Conservation (phyloP, 2,113 vertebrate species). For the Rhea americana region DNA sequence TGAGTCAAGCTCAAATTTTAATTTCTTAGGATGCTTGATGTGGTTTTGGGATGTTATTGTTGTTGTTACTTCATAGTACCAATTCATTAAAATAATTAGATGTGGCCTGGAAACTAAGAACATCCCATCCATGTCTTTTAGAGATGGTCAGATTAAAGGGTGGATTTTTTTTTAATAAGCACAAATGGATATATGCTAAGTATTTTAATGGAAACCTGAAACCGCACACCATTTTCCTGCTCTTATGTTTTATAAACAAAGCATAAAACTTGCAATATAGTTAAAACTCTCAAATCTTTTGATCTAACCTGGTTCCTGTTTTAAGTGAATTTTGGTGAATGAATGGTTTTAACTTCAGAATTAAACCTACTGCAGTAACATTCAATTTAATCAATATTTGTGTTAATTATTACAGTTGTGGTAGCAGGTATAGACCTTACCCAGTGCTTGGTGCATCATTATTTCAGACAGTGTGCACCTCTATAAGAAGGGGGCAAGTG, state of each 20-base stretch:
- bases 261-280: neutral
- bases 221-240: slow-evolving; percentile 14
- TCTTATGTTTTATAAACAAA: slow-evolving; percentile 8
- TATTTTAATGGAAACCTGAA: slow-evolving; percentile 54
- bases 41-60: slow-evolving; percentile 28
- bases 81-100: slow-evolving; percentile 66
- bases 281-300: neutral
- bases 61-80: neutral
- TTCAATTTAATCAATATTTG: neutral
- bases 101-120: slow-evolving; percentile 36
- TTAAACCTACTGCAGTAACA: neutral
- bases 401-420: neutral
- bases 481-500: neutral
- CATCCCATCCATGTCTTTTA: slow-evolving; percentile 35
- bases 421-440: neutral
- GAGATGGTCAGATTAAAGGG: slow-evolving; percentile 37
- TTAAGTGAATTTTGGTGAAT: neutral
- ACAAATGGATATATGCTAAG: slow-evolving; percentile 32
- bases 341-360: neutral
- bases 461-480: neutral
- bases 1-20: slow-evolving; percentile 32
- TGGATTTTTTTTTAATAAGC: slow-evolving; percentile 43
- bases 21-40: slow-evolving; percentile 29
- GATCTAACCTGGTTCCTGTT: neutral
- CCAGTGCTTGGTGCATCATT: neutral